phyloP scores from a whole-genome alignment of 2,888 invertebrate species.

The Melanophora roralis region DNA sequence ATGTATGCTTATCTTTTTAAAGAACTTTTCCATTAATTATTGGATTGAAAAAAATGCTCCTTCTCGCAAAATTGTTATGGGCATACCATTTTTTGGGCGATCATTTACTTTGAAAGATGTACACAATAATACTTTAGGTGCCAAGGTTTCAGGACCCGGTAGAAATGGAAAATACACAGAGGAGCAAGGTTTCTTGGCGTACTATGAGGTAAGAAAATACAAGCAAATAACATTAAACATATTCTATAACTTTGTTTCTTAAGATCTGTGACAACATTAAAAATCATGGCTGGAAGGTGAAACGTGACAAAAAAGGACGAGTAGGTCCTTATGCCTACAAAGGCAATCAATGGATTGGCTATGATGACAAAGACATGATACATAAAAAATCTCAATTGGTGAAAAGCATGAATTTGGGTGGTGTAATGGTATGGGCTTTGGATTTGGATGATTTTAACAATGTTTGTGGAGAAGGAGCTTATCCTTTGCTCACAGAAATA shows the following conservation, averaged over 20 bases:
- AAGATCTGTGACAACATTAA: conserved; percentile 89
- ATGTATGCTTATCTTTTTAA: too few species aligned
- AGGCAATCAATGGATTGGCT: conserved; percentile 87
- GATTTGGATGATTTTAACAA: conserved; percentile 88
- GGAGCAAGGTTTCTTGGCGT: conserved; percentile 91
- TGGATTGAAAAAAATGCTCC: conserved; percentile 93
- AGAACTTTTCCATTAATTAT: conserved; percentile 92
- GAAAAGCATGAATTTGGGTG: conserved; percentile 78
- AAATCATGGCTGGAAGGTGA: conserved; percentile 87
- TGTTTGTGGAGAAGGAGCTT: conserved; percentile 79
- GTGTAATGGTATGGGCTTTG: conserved; percentile 88
- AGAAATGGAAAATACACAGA: conserved; percentile 90
- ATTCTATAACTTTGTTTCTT: neutral
- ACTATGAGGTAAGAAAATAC: conserved; percentile 87
- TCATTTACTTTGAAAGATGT: conserved; percentile 84
- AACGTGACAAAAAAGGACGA: conserved; percentile 86
- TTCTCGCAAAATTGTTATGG: conserved; percentile 89
- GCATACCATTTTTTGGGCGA: conserved; percentile 93
- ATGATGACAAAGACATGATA: too few species aligned
- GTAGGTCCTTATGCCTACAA: conserved; percentile 87
- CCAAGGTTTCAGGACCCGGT: conserved; percentile 87
- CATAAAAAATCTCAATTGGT: conserved; percentile 77
- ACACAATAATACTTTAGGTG: conserved; percentile 83
- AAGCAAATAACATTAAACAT: neutral
- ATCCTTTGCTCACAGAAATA: conserved; percentile 81